Conservation (phyloP, 2,113 vertebrate genomes). For the Tor tambroides region DNA sequence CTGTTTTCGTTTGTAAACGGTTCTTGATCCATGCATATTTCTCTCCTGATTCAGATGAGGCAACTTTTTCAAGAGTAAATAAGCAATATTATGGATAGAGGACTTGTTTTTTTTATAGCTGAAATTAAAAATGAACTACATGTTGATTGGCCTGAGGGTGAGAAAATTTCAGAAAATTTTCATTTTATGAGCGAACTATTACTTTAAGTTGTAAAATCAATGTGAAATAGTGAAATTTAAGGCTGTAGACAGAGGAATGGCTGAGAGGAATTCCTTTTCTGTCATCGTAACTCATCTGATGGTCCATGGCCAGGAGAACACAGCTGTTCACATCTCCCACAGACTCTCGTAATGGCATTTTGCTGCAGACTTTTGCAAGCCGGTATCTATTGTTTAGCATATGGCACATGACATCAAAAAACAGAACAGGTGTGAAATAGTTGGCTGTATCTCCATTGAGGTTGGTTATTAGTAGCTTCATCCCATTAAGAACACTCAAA, state of each 20-base stretch:
- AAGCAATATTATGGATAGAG: too few relatives aligned
- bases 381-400: neutral
- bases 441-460: neutral
- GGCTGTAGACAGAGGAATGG: neutral
- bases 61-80: too few relatives aligned
- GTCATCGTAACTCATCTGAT: neutral
- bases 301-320: neutral
- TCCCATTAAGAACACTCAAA: neutral
- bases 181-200: too few relatives aligned
- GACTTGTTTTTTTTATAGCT: too few relatives aligned
- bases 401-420: neutral
- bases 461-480: neutral
- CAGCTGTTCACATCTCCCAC: neutral
- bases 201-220: neutral
- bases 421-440: neutral
- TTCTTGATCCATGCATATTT: too few relatives aligned
- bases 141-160: too few relatives aligned
- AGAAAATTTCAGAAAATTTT: too few relatives aligned
- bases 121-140: too few relatives aligned
- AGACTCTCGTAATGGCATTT: neutral
- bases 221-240: neutral
- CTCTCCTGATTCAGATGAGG: too few relatives aligned
- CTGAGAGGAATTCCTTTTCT: neutral
- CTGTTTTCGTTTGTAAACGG: too few relatives aligned
- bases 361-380: neutral